Conservation (phyloP, 2,113 vertebrate genomes). For the Oryzias melastigma region DNA sequence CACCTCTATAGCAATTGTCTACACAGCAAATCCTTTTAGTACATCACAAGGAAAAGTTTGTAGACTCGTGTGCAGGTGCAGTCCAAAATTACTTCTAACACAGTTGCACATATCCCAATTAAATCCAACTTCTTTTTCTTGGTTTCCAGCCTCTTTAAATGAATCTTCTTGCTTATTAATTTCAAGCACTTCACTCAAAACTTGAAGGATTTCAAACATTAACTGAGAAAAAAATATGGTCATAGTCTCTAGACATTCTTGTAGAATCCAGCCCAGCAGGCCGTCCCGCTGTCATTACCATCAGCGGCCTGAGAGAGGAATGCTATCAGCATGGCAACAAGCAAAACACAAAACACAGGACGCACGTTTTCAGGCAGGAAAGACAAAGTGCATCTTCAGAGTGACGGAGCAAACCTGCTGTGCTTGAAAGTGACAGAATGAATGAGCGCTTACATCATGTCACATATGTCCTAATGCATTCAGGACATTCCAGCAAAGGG, state of each 20-base stretch:
- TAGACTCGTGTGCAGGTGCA: too few species aligned
- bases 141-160: too few species aligned
- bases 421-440: not conserved
- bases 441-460: not conserved
- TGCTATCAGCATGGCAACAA: conserved; percentile 69
- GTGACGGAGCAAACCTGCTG: conserved; percentile 1
- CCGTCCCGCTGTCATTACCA: conserved; percentile 38
- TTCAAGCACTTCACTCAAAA: too few species aligned
- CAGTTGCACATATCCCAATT: too few species aligned
- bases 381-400: not conserved
- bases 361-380: not conserved
- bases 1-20: too few species aligned
- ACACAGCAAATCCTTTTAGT: too few species aligned
- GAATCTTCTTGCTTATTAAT: too few species aligned
- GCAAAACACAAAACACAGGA: conserved; percentile 37
- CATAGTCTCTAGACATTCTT: not conserved
- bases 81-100: too few species aligned
- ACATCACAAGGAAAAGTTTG: too few species aligned
- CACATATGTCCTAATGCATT: conserved; percentile 32
- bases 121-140: too few species aligned
- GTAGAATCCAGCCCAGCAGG: conserved; percentile 21
- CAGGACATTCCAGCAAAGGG: conserved; percentile 50
- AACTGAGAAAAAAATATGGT: too few species aligned
- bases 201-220: too few species aligned
- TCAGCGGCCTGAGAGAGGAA: conserved; percentile 55